These are phyloP conservation scores for Drosophila hydei DNA, from an alignment of 1,140 invertebrate species.

Conservation along the genomic window DNA sequence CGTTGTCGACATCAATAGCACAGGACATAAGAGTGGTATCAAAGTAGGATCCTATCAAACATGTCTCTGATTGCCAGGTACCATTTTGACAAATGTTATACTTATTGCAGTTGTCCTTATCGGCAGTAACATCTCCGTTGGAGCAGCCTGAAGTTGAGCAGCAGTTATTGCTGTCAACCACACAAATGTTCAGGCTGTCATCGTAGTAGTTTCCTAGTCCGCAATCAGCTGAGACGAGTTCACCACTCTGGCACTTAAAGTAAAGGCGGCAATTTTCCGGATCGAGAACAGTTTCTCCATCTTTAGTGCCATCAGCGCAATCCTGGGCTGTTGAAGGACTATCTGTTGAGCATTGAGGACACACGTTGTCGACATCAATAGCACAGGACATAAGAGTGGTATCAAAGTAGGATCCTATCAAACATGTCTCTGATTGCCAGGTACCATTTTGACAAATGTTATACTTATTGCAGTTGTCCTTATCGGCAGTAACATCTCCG, in stretches of 20 bases:
- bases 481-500: background rate
- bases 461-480: background rate
- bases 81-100: no score
- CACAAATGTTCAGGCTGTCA: background rate
- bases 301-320: constrained; percentile 30
- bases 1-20: no score
- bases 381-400: background rate
- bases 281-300: constrained; percentile 17
- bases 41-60: no score
- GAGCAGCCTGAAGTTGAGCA: no score
- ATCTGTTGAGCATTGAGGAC: background rate
- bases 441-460: background rate
- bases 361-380: background rate
- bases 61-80: no score
- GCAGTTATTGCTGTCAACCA: constrained; percentile 19
- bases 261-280: constrained; percentile 46
- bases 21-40: no score
- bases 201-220: constrained; percentile 52
- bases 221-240: constrained; percentile 43
- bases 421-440: background rate
- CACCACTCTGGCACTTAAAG: background rate
- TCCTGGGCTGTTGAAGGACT: constrained; percentile 3
- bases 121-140: no score
- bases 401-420: background rate
- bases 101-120: no score